phyloP scores from a whole-genome alignment of 2,888 invertebrate species.

The Andrena marginata region DNA sequence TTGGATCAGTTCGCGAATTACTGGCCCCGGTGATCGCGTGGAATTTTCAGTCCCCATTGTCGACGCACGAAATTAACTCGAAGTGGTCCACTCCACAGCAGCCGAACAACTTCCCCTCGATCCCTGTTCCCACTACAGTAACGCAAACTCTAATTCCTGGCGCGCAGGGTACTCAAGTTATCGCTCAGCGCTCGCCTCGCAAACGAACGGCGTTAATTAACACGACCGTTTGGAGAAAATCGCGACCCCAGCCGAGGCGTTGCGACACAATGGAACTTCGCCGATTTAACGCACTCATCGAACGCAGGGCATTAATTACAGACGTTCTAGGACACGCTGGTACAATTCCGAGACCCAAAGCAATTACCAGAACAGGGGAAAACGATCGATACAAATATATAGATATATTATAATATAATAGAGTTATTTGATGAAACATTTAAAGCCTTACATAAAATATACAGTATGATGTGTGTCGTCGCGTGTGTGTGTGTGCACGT shows the following conservation, averaged over 20 bases:
- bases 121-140: not conserved
- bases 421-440: slow-evolving; percentile 84
- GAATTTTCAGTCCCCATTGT: not conserved
- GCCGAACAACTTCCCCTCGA: not conserved
- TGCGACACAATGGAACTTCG: not conserved
- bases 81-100: not conserved
- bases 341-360: slow-evolving; percentile 58
- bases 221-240: not conserved
- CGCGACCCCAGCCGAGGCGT: not conserved
- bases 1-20: not conserved
- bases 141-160: no score
- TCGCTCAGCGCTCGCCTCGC: not conserved
- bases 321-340: slow-evolving; percentile 12
- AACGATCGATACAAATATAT: slow-evolving; percentile 83
- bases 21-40: not conserved
- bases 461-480: slow-evolving; percentile 77
- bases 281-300: not conserved
- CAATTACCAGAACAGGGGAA: slow-evolving; percentile 60
- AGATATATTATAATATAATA: slow-evolving; percentile 83
- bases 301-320: slow-evolving; percentile 43
- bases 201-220: not conserved
- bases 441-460: slow-evolving; percentile 84
- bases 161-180: not conserved
- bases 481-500: slow-evolving; percentile 58
- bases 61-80: not conserved